A percentile compares a stretch with the other conserved stretches of the same genome.
phyloP scores from a whole-genome alignment of 2,113 vertebrate species.

The Polypterus bichir region DNA sequence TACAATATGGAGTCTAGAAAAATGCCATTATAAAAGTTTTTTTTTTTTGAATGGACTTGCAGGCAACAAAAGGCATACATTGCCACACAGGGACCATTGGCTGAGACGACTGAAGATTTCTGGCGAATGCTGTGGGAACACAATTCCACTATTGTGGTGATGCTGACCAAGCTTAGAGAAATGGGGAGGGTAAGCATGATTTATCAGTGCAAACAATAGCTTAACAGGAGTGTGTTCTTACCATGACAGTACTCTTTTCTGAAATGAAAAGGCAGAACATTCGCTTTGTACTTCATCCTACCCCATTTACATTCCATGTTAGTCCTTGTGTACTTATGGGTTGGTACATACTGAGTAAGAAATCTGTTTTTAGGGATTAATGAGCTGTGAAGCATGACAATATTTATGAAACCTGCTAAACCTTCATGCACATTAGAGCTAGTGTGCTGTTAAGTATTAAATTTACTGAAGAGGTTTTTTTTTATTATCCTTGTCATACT shows the following conservation, averaged over 20 bases:
- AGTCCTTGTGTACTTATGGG: too few relatives aligned
- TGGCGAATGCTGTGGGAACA: constrained; percentile 98
- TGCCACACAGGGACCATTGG: constrained; percentile 81
- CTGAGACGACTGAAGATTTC: constrained; percentile 92
- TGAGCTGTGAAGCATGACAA: too few relatives aligned
- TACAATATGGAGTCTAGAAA: neutral
- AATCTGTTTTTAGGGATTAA: too few relatives aligned
- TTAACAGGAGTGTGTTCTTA: neutral
- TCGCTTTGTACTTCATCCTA: too few relatives aligned
- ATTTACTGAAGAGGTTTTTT: neutral
- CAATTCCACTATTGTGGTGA: constrained; percentile 94
- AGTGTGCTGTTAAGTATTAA: too few relatives aligned
- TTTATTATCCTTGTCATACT: neutral
- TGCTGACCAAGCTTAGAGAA: constrained; percentile 89
- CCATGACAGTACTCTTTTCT: neutral
- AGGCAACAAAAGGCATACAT: constrained; percentile 96
- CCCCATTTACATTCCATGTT: too few relatives aligned
- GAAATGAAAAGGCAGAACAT: neutral
- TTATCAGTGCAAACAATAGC: neutral
- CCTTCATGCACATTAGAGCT: neutral
- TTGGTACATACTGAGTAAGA: too few relatives aligned
- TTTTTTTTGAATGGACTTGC: constrained; percentile 19
- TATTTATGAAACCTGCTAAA: constrained; percentile 1
- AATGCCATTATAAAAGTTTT: neutral
- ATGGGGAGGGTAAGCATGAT: constrained; percentile 74